Conservation (phyloP, 2,797 vertebrate species). For the Sandelia bainsii region DNA sequence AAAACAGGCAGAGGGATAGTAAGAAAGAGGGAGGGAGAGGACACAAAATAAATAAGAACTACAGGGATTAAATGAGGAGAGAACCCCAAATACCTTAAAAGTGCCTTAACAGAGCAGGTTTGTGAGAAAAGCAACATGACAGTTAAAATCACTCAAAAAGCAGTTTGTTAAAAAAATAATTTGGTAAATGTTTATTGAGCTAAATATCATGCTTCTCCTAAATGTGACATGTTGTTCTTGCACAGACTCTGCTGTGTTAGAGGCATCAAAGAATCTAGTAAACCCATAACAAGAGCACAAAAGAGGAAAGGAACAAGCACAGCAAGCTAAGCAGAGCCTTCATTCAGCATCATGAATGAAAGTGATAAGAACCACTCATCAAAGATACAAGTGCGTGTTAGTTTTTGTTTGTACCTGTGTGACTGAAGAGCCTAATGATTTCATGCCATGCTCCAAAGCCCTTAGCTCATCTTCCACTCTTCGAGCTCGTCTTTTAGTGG, state of each 20-base stretch:
- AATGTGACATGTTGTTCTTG: constrained; percentile 40
- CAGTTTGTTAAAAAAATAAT: not conserved
- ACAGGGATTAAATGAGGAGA: constrained; percentile 61
- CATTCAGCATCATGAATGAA: constrained; percentile 25
- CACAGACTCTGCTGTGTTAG: constrained; percentile 77
- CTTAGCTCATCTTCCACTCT: constrained; percentile 92
- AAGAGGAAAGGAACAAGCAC: constrained; percentile 35
- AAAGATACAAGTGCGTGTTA: constrained; percentile 20
- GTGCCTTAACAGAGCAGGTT: constrained; percentile 80
- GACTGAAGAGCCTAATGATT: constrained; percentile 92
- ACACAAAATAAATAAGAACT: constrained; percentile 76
- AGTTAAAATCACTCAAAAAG: constrained; percentile 5
- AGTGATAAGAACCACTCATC: constrained; percentile 59
- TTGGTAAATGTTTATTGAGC: not conserved
- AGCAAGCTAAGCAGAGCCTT: constrained; percentile 55
- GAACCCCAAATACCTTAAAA: constrained; percentile 77
- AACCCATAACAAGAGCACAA: constrained; percentile 28
- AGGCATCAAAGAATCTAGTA: constrained; percentile 46
- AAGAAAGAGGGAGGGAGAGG: constrained; percentile 54
- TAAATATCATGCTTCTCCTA: constrained; percentile 23
- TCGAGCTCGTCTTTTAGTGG: constrained; percentile 93
- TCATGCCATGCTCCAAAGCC: constrained; percentile 96
- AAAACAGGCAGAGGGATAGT: constrained; percentile 42
- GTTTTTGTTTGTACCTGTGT: constrained; percentile 89
- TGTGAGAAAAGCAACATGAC: constrained; percentile 50